Evolutionary conservation across 2,888 invertebrate genomes (phyloP).

Genomic region (Meloe dianella): DNA sequence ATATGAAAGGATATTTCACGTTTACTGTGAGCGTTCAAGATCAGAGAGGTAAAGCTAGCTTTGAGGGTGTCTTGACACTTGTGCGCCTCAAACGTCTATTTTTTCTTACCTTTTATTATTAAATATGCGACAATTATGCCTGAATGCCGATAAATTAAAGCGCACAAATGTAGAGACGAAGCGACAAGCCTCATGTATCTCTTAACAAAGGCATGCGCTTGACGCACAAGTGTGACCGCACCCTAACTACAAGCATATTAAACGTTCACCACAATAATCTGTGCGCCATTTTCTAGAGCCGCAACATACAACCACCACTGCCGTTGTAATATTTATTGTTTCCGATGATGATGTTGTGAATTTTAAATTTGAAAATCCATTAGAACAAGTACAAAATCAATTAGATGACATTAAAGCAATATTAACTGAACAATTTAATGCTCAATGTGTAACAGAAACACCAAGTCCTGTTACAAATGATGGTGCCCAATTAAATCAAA

Average conservation of each 20-base stretch:
- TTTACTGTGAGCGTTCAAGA: constrained; percentile 65
- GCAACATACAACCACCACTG: constrained; percentile 55
- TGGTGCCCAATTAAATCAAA: constrained; percentile 57
- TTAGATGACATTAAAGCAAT: constrained; percentile 61
- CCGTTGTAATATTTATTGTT: constrained; percentile 66
- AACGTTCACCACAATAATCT: too few relatives aligned
- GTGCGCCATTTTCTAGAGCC: constrained; percentile 47
- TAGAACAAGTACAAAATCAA: constrained; percentile 58
- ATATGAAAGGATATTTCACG: constrained; percentile 68
- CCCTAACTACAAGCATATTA: too few relatives aligned
- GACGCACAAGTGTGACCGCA: too few relatives aligned
- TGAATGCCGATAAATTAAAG: too few relatives aligned
- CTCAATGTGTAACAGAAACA: constrained; percentile 67
- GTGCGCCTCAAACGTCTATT: too few relatives aligned
- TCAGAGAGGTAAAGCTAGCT: constrained; percentile 34
- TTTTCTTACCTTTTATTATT: too few relatives aligned
- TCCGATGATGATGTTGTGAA: constrained; percentile 64
- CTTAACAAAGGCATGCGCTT: too few relatives aligned
- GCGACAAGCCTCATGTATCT: too few relatives aligned
- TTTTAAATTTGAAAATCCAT: constrained; percentile 64
- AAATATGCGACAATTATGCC: too few relatives aligned
- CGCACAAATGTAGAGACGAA: too few relatives aligned
- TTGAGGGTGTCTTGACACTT: too few relatives aligned
- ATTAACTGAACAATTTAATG: constrained; percentile 61
- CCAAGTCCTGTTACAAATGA: constrained; percentile 58